A percentile compares a stretch with the other conserved stretches of the same genome.
These are phyloP conservation scores for Diachasma alloeum DNA, from an alignment of 1,140 invertebrate genomes.

Conservation along the genomic window DNA sequence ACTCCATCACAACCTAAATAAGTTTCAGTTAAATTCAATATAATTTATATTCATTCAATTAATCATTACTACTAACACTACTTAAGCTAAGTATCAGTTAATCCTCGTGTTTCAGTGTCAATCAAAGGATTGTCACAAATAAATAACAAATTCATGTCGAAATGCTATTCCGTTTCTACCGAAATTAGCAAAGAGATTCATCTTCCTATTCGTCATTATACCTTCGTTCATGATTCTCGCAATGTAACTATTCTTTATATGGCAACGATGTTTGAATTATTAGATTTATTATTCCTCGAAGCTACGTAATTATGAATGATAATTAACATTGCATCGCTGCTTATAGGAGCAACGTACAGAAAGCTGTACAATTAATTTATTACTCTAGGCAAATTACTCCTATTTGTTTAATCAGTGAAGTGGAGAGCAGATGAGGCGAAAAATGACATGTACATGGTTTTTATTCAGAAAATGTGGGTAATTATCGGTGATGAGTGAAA, in stretches of 20 bases:
- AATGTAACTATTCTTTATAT: not conserved
- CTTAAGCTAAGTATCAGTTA: not conserved
- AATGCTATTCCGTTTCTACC: not conserved
- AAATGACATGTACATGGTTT: not conserved
- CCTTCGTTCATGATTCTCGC: too few species aligned
- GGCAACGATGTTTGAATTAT: not conserved
- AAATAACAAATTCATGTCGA: slow-evolving; percentile 2
- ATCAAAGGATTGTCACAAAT: slow-evolving; percentile 21
- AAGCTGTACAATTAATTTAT: slow-evolving; percentile 29
- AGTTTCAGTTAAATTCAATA: not conserved
- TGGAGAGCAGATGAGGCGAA: not conserved
- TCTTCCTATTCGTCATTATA: not conserved
- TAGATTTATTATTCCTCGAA: not conserved
- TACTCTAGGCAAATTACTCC: slow-evolving; percentile 2
- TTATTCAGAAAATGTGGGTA: not conserved
- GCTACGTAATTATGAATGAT: not conserved
- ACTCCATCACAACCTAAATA: not conserved
- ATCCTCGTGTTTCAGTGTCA: not conserved
- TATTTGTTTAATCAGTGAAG: not conserved
- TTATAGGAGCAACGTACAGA: slow-evolving; percentile 18
- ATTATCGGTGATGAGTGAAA: not conserved
- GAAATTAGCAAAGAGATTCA: not conserved
- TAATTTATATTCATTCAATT: not conserved
- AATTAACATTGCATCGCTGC: slow-evolving; percentile 20
- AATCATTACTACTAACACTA: not conserved